Conservation (phyloP, 2,113 vertebrate genomes). For the Abramis brama region DNA sequence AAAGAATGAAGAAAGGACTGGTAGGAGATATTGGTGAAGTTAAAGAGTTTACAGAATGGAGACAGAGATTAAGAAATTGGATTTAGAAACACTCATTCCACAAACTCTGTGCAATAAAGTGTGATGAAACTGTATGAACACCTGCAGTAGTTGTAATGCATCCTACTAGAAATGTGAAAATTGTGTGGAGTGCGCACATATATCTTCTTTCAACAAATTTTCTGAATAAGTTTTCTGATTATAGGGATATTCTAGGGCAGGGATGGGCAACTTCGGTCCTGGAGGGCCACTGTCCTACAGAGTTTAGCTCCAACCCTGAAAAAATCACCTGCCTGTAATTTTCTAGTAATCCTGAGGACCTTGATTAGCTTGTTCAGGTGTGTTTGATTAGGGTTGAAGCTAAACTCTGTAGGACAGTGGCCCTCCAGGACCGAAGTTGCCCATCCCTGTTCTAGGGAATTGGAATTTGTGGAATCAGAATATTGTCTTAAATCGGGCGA, state of each 20-base stretch:
- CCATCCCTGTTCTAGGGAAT: not conserved
- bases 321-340: too few species aligned
- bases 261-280: too few species aligned
- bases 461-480: not conserved
- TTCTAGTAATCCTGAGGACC: too few species aligned
- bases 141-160: not conserved
- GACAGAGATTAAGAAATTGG: not conserved
- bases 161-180: not conserved
- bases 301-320: too few species aligned
- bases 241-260: not conserved
- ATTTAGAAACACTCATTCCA: not conserved
- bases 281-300: too few species aligned
- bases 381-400: too few species aligned
- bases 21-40: too few species aligned
- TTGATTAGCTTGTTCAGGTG: too few species aligned
- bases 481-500: not conserved
- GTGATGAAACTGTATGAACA: not conserved
- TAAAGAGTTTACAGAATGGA: not conserved
- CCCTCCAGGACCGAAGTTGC: too few species aligned
- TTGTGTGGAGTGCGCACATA: not conserved
- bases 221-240: too few species aligned
- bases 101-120: not conserved
- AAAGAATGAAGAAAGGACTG: not conserved
- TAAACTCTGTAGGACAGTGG: too few species aligned
- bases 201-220: not conserved